Evolutionary conservation across 2,888 invertebrate genomes (phyloP), one percentile per base, ranked within the genome.

Genomic region (Apotomis turbidana): DNA sequence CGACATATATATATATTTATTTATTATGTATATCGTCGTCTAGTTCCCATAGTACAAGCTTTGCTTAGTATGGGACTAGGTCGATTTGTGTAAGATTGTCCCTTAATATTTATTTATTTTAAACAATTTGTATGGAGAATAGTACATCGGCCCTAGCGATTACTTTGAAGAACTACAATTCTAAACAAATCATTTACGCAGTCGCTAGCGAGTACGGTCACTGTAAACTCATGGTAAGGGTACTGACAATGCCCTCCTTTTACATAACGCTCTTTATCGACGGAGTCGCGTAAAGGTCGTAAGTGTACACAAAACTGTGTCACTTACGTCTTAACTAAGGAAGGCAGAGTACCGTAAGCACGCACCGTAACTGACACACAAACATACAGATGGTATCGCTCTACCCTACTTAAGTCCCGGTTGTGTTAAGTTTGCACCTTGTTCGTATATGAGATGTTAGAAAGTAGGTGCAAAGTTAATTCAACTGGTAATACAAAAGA

Each of bases 291-390:
- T 41, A 49, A 49, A 49, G 49, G 10, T 49, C 49, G 10, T 3
- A 49, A 9, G 10, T 49, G 12, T 49, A 49, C 0, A 49, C n/a
- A 58, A 38, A 10, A 27, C 58, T 8, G n/a, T 12, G 62, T 36
- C 4, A 51, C 62, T 51, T 62, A 63, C 13, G 44, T 12, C 54
- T 3, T 27, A 55, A 54, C 8, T n/a, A 27, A 55, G 27, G 38
- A 54, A 46, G 15, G 46, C 55, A 36, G 3, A 44, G 46, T 58
- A 62, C 61, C 69, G 67, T 15, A 67, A 67, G 57, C 46, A 54
- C 5, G 55, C 55, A 57, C 69, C 69, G 69, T 62, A 69, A 69
- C 44, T 69, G 62, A 69, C 69, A 69, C 55, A 62, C 69, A 62
- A 62, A 69, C 69, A 62, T 27, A 69, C 69, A 69, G 69, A 69